Percentiles rank a stretch among this genome's conserved stretches.
Evolutionary conservation across 2,797 vertebrate species (phyloP).

Genomic region (Tenualosa thibaudeaui): DNA sequence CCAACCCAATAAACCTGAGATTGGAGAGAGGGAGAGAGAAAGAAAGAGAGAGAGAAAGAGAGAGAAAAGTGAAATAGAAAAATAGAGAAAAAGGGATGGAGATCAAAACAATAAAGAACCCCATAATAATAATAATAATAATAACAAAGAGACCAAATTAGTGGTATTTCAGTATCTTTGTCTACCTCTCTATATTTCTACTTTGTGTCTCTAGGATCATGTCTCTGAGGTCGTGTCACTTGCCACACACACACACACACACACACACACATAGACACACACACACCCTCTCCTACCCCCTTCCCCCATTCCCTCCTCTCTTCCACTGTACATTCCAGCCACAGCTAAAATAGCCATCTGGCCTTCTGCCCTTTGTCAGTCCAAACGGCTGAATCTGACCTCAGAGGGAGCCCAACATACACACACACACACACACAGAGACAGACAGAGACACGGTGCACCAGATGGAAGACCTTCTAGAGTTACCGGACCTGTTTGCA

Average conservation of each 20-base stretch:
- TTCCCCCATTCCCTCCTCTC: not conserved
- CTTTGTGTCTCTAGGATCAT: not conserved
- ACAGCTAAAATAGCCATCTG: conserved; percentile 15
- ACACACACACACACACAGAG: not conserved
- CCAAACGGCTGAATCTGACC: not conserved
- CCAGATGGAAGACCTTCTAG: conserved; percentile 3
- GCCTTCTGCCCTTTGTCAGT: conserved; percentile 13
- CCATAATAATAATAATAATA: too few species aligned
- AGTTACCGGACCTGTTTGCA: conserved; percentile 7
- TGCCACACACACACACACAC: not conserved
- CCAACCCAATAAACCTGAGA: conserved; percentile 88
- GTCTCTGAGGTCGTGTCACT: not conserved
- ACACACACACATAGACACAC: not conserved
- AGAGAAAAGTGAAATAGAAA: not conserved
- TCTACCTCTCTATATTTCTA: not conserved
- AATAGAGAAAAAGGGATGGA: not conserved
- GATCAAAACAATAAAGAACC: not conserved
- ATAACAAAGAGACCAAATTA: not conserved
- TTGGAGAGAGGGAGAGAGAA: not conserved
- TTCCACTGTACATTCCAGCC: not conserved
- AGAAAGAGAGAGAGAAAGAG: not conserved
- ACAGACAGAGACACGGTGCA: not conserved
- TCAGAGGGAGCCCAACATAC: not conserved
- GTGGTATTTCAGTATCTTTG: not conserved
- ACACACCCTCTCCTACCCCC: not conserved